phyloP scores from a whole-genome alignment of 2,888 invertebrate species.

The Drosophila kambysellisi region DNA sequence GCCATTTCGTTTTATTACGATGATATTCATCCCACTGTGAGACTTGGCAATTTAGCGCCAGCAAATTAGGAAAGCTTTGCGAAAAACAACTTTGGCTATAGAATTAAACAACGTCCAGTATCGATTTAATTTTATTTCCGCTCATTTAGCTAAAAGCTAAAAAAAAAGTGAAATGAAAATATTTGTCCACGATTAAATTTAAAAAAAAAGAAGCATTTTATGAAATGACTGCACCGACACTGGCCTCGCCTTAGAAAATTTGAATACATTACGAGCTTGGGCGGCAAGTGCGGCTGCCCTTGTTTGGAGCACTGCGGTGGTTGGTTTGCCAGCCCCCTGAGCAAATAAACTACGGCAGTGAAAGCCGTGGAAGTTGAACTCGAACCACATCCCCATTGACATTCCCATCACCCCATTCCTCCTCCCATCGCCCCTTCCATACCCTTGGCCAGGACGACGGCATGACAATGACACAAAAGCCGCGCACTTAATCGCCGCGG shows the following conservation, averaged over 20 bases:
- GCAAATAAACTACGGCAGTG: conserved; percentile 63
- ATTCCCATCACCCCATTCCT: conserved; percentile 18
- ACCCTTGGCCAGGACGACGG: conserved; percentile 60
- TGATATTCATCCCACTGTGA: conserved; percentile 37
- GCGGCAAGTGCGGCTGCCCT: conserved; percentile 31
- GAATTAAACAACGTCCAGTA: conserved; percentile 72
- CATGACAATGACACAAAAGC: conserved; percentile 82
- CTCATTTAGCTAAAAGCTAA: conserved; percentile 83
- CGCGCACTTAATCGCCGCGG: conserved; percentile 83
- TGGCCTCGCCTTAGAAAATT: conserved; percentile 81
- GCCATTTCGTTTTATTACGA: conserved; percentile 3
- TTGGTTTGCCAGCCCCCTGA: conserved; percentile 45
- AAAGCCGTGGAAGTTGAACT: conserved; percentile 18
- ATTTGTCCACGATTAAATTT: conserved; percentile 83
- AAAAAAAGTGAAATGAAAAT: conserved; percentile 73
- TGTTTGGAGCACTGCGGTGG: conserved; percentile 28
- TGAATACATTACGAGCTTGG: conserved; percentile 73
- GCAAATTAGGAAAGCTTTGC: conserved; percentile 45
- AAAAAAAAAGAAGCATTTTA: conserved; percentile 70
- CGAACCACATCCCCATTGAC: conserved; percentile 30
- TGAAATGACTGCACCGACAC: conserved; percentile 77
- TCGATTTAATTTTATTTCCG: conserved; percentile 84
- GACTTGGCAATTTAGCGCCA: conserved; percentile 35
- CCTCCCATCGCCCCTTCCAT: conserved; percentile 16
- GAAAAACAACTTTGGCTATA: conserved; percentile 61